Evolutionary conservation across 2,888 invertebrate genomes (phyloP).

Genomic region (Eupithecia inturbata): DNA sequence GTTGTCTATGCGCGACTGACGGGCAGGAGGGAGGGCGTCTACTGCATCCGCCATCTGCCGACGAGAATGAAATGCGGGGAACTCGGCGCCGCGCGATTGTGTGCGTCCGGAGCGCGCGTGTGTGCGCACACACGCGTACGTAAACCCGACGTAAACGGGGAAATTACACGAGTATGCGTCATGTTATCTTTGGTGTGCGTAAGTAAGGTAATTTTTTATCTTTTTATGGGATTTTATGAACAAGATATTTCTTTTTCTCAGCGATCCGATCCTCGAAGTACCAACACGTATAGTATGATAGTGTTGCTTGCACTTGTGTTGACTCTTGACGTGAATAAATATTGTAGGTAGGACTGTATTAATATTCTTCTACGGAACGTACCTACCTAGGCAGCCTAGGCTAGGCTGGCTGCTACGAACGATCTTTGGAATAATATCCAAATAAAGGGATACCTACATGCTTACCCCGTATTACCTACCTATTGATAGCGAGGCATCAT

Average conservation of each 20-base stretch:
- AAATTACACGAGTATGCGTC: conserved; percentile 66
- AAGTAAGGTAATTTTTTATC: conserved; percentile 70
- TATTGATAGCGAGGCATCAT: too few species aligned
- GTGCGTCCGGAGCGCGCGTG: conserved; percentile 54
- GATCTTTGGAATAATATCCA: too few species aligned
- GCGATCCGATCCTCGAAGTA: conserved; percentile 58
- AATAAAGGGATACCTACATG: too few species aligned
- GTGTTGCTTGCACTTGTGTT: conserved; percentile 36
- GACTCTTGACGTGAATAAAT: background rate
- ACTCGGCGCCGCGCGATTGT: conserved; percentile 64
- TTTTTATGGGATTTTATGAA: conserved; percentile 76
- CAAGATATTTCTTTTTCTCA: conserved; percentile 70
- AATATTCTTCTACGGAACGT: too few species aligned
- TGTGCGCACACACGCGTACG: conserved; percentile 58
- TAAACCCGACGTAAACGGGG: conserved; percentile 61
- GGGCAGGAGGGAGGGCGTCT: conserved; percentile 75
- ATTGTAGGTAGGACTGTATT: background rate
- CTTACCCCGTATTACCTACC: too few species aligned
- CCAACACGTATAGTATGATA: conserved; percentile 38
- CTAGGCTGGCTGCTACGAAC: too few species aligned
- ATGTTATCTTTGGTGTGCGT: conserved; percentile 64
- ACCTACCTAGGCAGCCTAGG: too few species aligned
- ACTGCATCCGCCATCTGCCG: conserved; percentile 84
- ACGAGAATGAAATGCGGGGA: conserved; percentile 82
- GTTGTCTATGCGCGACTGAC: conserved; percentile 84